phyloP scores from a whole-genome alignment of 2,888 invertebrate species.

The Silvanus unidentatus region DNA sequence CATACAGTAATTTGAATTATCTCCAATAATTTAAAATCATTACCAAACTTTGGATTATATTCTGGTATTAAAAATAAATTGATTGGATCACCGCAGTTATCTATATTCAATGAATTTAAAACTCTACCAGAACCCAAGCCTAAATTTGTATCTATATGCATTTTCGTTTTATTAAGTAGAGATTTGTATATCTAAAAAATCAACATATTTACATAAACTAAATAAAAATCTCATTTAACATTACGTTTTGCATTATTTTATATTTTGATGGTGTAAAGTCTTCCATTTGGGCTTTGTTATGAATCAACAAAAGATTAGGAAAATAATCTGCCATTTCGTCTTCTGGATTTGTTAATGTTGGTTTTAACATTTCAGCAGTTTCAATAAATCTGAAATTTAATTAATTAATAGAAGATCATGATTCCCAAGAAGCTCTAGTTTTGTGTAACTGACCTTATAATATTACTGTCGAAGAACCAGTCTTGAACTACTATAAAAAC shows the following conservation, averaged over 20 bases:
- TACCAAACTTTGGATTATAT: slow-evolving; percentile 40
- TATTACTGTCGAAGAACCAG: slow-evolving; percentile 80
- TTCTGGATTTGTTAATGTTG: slow-evolving; percentile 62
- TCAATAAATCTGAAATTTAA: slow-evolving; percentile 70
- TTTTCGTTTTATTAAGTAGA: slow-evolving; percentile 58
- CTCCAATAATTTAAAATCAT: slow-evolving; percentile 9
- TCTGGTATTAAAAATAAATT: slow-evolving; percentile 67
- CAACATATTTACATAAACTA: slow-evolving; percentile 2
- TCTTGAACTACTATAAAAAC: slow-evolving; percentile 84
- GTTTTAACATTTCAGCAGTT: slow-evolving; percentile 82
- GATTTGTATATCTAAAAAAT: slow-evolving; percentile 43
- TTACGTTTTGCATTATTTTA: slow-evolving; percentile 56
- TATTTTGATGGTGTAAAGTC: slow-evolving; percentile 62
- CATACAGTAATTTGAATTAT: background rate
- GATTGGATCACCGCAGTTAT: slow-evolving; percentile 55
- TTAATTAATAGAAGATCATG: too few relatives aligned
- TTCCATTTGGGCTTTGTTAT: slow-evolving; percentile 71
- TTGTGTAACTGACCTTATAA: slow-evolving; percentile 55
- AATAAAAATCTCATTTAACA: slow-evolving; percentile 15
- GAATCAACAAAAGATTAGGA: slow-evolving; percentile 77
- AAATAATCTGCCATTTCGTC: slow-evolving; percentile 68
- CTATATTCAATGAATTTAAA: slow-evolving; percentile 50
- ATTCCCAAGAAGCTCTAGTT: too few relatives aligned
- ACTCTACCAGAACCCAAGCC: slow-evolving; percentile 50
- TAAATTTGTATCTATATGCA: slow-evolving; percentile 62